Evolutionary conservation across 92 coral and sea anemone genomes (phyloP).

Genomic region (Epizoanthus scotinus): DNA sequence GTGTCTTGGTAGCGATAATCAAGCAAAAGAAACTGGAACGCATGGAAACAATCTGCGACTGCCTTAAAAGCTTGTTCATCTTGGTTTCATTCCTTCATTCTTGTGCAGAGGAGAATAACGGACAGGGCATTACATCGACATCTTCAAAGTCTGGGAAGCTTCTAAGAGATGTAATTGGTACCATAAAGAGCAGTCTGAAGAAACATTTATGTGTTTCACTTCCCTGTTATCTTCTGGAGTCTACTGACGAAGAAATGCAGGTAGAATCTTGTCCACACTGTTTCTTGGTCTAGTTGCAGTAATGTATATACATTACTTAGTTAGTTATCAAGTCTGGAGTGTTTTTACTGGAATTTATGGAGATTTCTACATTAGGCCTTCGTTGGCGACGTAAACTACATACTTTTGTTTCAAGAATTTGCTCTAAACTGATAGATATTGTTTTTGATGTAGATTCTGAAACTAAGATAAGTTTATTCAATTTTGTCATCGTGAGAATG

Average conservation of each 20-base stretch:
- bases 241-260: conserved; percentile 8
- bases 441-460: too few relatives aligned
- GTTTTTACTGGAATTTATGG: too few relatives aligned
- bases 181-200: neutral
- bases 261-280: neutral
- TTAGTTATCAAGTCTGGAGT: too few relatives aligned
- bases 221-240: neutral
- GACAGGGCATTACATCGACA: neutral
- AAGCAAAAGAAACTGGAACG: neutral
- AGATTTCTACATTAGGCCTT: too few relatives aligned
- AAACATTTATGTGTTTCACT: neutral
- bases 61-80: conserved; percentile 11
- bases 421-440: too few relatives aligned
- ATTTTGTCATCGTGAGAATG: too few relatives aligned
- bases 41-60: neutral
- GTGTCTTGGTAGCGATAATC: neutral
- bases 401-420: too few relatives aligned
- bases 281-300: too few relatives aligned
- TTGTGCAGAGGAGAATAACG: neutral
- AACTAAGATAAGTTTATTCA: too few relatives aligned
- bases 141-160: neutral
- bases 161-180: neutral
- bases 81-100: conserved; percentile 17
- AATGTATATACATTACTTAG: too few relatives aligned
- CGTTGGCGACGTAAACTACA: too few relatives aligned